Evolutionary conservation across 2,888 invertebrate species (phyloP), one percentile per base, ranked within the genome.

Genomic region (Chrysolina oricalcia): DNA sequence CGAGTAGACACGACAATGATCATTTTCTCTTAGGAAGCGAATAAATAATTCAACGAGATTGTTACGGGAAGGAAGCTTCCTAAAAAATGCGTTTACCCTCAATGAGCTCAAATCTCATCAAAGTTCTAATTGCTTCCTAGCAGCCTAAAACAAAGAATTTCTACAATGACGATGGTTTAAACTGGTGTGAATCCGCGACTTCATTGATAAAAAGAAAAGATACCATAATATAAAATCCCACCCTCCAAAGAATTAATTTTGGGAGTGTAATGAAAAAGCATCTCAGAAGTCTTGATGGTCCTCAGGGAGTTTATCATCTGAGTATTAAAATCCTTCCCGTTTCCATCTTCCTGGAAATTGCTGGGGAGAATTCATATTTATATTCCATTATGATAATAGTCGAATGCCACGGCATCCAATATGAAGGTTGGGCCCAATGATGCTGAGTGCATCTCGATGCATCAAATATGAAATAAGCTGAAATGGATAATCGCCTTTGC

Each of bases 251-350:
- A 4, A 15, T 59, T 59, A 13, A 15, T 27, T 21, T 59, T 27
- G 27, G 27, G 15, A 59, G 27, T 59, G 27, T 27, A 15, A 59
- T 27, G 59, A 59, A 59, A 27, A 59, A 59, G 27, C 27, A 59
- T 27, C n/a, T 27, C 59, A 59, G 23, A 27, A 59, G 59, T 59
- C 59, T 59, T 59, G 15, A 27, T 27, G n/a, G 13, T 59, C 59
- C 27, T 13, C 6, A 13, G 59, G 59, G 27, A 23, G 23, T 27
- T 27, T 27, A 27, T 59, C 13, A 27, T 21, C 27, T 27, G 27
- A 15, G 27, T 27, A 15, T 59, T n/a, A 59, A 2, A 27, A 15
- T 59, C 13, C 27, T 59, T 9, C 27, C 13, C 27, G 23, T n/a
- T 59, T 27, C 0, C 27, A 0, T 59, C 48, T 19, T 2, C 1